Evolutionary conservation across 2,888 invertebrate species (phyloP), one percentile per base, ranked within the genome.

Genomic region (Panzeria rudis): DNA sequence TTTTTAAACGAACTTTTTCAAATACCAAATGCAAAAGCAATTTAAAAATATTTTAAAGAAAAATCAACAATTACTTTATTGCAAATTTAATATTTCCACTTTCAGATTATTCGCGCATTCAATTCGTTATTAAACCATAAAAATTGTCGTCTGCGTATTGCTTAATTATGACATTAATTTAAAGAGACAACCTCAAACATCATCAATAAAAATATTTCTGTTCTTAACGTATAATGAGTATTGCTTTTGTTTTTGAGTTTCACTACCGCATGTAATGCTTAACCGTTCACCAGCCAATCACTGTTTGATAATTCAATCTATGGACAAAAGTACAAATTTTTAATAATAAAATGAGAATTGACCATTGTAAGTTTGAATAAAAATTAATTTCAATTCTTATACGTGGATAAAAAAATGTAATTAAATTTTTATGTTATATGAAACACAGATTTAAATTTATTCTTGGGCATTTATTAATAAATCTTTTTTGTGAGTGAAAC

Each of bases 211-310:
- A 23, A 41, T 64, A 71, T 62, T 71, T 79, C 64, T 32, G 54
- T 44, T 72, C 71, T 79, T 54, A 52, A 71, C 61, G 41, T 25
- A 68, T 11, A 59, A 38, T 72, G 25, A 56, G 35, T 20, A 17
- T 50, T 35, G 35, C 35, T 32, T 50, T 17, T 15, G 20, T 13
- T 38, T 15, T 56, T 29, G 54, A 2, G 35, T 56, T 71, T 56
- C 17, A 56, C 41, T 41, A 41, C 41, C 56, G 41, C 11, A 41
- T 29, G n/a, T 44, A 56, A 54, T 25, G n/a, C 15, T 35, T 52
- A 69, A 23, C 8, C n/a, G 17, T 1, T n/a, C 38, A 69, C 11
- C 25, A 41, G 50, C 38, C 20, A 29, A 25, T n/a, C 71, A 32
- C 5, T 13, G 56, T 15, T 8, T 25, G 23, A 29, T 29, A 29